Conservation (phyloP, 2,888 invertebrate species). For the Gari tellinella region DNA sequence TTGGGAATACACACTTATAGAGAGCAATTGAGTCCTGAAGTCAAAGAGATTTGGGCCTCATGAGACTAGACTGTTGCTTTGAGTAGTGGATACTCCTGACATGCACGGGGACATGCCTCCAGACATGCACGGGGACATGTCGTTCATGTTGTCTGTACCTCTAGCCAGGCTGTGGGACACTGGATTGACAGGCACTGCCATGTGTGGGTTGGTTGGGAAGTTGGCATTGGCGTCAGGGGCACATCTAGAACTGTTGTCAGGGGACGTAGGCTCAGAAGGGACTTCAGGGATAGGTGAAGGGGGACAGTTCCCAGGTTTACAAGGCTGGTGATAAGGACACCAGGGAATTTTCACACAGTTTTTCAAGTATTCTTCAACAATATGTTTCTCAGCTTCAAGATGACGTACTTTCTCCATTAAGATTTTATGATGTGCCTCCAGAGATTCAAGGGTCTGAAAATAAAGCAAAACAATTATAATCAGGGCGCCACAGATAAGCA, state of each 20-base stretch:
- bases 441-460: conserved; percentile 60
- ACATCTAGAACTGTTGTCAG: too few species aligned
- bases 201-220: background rate
- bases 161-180: background rate
- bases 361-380: conserved; percentile 63
- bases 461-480: conserved; percentile 8
- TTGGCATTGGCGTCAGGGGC: background rate
- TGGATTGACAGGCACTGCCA: background rate
- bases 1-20: too few species aligned
- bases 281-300: conserved; percentile 25
- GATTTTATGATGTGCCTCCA: conserved; percentile 60
- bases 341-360: conserved; percentile 63
- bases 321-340: conserved; percentile 52
- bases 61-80: conserved; percentile 35
- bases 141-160: conserved; percentile 19
- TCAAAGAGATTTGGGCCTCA: conserved; percentile 50
- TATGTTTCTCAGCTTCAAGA: conserved; percentile 67
- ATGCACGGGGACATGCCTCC: too few species aligned
- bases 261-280: background rate
- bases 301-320: conserved; percentile 4
- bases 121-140: conserved; percentile 47
- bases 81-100: conserved; percentile 17
- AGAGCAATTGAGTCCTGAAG: too few species aligned
- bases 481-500: too few species aligned
- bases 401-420: conserved; percentile 60